A percentile compares a stretch with the other conserved stretches of the same genome.
These are phyloP conservation scores for Bos javanicus DNA, from an alignment of 2,113 vertebrate species.

Conservation along the genomic window DNA sequence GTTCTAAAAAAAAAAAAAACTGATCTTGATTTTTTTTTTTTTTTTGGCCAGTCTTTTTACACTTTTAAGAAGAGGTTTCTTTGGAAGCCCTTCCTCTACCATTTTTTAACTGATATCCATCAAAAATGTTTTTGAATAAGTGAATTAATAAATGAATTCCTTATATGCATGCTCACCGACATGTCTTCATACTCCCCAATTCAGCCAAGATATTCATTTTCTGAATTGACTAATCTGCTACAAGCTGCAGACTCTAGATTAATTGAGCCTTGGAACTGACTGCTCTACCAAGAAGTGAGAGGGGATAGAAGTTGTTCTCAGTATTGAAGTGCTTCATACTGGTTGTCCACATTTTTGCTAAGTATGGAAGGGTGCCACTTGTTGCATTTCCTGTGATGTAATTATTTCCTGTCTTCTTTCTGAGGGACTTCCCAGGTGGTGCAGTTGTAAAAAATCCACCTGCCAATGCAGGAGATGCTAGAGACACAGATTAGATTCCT, in stretches of 20 bases:
- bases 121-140: neutral
- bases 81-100: neutral
- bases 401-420: neutral
- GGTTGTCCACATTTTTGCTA: neutral
- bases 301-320: neutral
- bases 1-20: neutral
- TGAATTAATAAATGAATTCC: neutral
- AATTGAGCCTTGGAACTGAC: neutral
- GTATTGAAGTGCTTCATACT: neutral
- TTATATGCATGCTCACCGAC: neutral
- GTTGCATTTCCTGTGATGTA: neutral
- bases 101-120: neutral
- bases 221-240: neutral
- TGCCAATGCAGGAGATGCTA: neutral
- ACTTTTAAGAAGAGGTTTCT: neutral
- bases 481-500: neutral
- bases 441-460: neutral
- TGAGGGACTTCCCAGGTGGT: neutral
- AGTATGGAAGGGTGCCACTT: neutral
- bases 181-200: neutral
- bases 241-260: neutral
- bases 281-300: neutral
- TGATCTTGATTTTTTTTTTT: neutral
- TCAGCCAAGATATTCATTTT: neutral
- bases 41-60: neutral